Evolutionary conservation across 53 echinoderm and acorn worm species (phyloP).

Genomic region (Echinometra lucunter): DNA sequence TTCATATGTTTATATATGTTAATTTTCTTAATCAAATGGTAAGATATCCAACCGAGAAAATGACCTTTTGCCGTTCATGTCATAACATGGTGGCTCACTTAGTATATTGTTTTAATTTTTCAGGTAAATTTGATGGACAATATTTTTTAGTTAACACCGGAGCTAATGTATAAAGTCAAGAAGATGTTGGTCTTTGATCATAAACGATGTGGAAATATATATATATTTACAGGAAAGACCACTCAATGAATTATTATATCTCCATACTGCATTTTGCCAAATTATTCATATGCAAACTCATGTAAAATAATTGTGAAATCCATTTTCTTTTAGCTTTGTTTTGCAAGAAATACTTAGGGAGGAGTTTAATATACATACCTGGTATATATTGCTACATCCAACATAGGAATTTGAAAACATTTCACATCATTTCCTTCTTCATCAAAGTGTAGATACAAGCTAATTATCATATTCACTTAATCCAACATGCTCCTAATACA

Average conservation of each 20-base stretch:
- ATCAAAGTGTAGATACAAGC: background rate
- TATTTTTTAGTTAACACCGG: background rate
- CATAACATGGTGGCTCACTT: background rate
- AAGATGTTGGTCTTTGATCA: background rate
- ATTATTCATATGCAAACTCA: no score
- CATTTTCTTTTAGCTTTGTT: background rate
- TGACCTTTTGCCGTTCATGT: background rate
- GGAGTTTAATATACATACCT: background rate
- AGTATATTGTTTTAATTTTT: background rate
- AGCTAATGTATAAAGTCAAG: background rate
- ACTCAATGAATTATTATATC: background rate
- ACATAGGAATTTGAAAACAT: background rate
- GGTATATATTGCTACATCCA: background rate
- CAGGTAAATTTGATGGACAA: background rate
- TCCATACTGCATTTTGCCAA: no score
- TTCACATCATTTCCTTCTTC: background rate
- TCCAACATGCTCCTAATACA: constrained; percentile 9
- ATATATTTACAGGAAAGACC: background rate
- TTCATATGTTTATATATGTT: background rate
- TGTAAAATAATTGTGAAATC: no score
- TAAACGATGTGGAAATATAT: background rate
- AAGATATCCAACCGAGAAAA: background rate
- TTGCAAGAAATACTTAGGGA: background rate
- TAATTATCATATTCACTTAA: constrained; percentile 21
- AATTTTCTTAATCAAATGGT: background rate